phyloP scores from a whole-genome alignment of 2,888 invertebrate genomes.

The Mythimna pallens region DNA sequence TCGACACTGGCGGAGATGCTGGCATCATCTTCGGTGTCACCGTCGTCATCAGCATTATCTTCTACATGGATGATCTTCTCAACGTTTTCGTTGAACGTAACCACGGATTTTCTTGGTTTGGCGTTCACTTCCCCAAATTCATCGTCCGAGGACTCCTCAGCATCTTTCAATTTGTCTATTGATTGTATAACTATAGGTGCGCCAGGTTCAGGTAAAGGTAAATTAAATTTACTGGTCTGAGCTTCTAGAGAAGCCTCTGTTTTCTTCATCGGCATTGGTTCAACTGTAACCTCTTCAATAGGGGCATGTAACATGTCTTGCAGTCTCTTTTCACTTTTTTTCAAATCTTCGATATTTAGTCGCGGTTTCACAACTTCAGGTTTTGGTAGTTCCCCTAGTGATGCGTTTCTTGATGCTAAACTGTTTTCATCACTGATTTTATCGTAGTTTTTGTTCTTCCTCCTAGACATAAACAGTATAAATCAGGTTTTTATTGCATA shows the following conservation, averaged over 20 bases:
- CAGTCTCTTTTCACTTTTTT: slow-evolving; percentile 81
- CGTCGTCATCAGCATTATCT: slow-evolving; percentile 70
- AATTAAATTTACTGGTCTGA: slow-evolving; percentile 66
- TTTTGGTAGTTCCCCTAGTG: slow-evolving; percentile 70
- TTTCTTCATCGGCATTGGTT: slow-evolving; percentile 63
- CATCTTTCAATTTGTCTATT: slow-evolving; percentile 85
- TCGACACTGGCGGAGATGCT: slow-evolving; percentile 6
- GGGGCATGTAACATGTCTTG: slow-evolving; percentile 83
- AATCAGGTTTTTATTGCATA: slow-evolving; percentile 53
- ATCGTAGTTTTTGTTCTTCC: slow-evolving; percentile 75
- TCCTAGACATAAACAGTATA: slow-evolving; percentile 73
- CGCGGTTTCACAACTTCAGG: slow-evolving; percentile 74
- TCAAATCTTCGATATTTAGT: slow-evolving; percentile 82
- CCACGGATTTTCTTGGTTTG: slow-evolving; percentile 85
- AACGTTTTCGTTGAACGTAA: slow-evolving; percentile 90
- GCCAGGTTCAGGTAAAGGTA: slow-evolving; percentile 69
- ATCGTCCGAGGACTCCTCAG: slow-evolving; percentile 79
- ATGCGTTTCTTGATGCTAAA: slow-evolving; percentile 74
- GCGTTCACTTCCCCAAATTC: slow-evolving; percentile 83
- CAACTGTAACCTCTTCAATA: slow-evolving; percentile 67
- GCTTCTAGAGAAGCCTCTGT: slow-evolving; percentile 65
- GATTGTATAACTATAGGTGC: slow-evolving; percentile 84
- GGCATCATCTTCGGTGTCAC: slow-evolving; percentile 1
- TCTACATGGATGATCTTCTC: slow-evolving; percentile 89
- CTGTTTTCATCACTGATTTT: slow-evolving; percentile 80